Base-by-base conservation (phyloP, 2,888 invertebrate genomes). In the Actias luna region DNA sequence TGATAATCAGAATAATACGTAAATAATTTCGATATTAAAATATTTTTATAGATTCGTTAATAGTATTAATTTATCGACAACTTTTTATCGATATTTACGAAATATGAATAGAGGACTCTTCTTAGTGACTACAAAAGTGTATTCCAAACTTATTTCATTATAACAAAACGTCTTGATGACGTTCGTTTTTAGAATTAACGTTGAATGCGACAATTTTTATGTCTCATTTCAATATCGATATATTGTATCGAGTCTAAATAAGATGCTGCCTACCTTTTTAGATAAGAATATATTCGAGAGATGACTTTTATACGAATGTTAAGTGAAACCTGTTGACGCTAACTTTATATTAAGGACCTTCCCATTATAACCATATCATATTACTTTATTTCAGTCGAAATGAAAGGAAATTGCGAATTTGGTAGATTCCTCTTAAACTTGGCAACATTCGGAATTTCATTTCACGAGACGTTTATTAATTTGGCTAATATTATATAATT, bases 281-380 rank as follows among this genome's bases (percentile, higher is more conserved):
- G 89, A 89, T 92, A 92, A 92, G 88, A 87, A 84, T 90, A 88
- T 91, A 92, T 87, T 88, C 86, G 85, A 92, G 89, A 91, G 89
- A 87, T 84, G 83, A 90, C 92, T 92, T 92, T 92, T 92, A 92
- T 92, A 92, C 92, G 89, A 91, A 87, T 87, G 92, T 92, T 92
- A 89, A 89, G 90, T 87, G 67, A 76, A 84, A 87, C 87, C 88
- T 92, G 92, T 92, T 92, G 87, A 88, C 78, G 85, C 87, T 92
- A 90, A 90, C 86, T 87, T 81, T 87, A 87, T 75, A 77, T 82
- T 90, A 90, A 89, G 90, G 80, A 91, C 88, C n/a, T 90, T 91
- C 89, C 87, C 84, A 85, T 78, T 72, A 75, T 84, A 85, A 90
- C 85, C 87, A 87, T 88, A 87, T 88, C 88, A 86, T 81, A 82